Base-by-base conservation (phyloP, 2,797 vertebrate genomes). In the Crypturellus tataupa region DNA sequence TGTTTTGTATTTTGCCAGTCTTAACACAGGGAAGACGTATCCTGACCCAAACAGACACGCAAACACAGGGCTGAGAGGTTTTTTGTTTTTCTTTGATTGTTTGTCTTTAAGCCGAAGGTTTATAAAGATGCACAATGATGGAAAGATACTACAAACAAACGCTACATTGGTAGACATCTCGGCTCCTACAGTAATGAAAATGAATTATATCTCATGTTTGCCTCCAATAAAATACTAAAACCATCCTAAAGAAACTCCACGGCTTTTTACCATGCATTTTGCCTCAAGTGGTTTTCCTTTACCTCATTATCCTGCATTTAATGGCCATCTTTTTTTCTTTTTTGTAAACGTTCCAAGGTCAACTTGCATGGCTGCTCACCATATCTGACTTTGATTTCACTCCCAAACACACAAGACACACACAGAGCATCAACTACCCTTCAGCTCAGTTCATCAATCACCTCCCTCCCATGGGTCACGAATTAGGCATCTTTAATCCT, bases 141-240 rank as follows among this genome's bases (percentile, higher is more conserved):
- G 60, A 91, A 65, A 76, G 85, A 91, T 89, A 86, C 60, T 88
- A 81, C 85, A 77, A 89, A 93, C 90, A 89, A 95, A 95, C 69
- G 92, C 46, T 92, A 69, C 80, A 92, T 85, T 89, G 76, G 93
- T 44, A 92, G 90, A 95, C 93, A 92, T 83, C 70, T 93, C 6
- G 49, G 65, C 87, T 95, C 85, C 95, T 79, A 23, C 37, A 63
- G 44, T 87, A 95, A 93, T 81, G 87, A 90, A 94, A 94, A 96
- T 71, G 14, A 95, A 95, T 92, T 85, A 80, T 39, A 80, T 78
- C 40, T 92, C 78, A 89, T 87, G 55, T 62, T 90, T 55, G 35
- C 80, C 76, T 94, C 90, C 58, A 90, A 72, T 55, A 89, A 92
- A 68, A 40, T 53, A 65, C 53, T 89, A 75, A 92, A 92, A 85